These are phyloP conservation scores for Mormyrops attenuatus DNA, from an alignment of 2,797 vertebrate species.

Conservation along the genomic window DNA sequence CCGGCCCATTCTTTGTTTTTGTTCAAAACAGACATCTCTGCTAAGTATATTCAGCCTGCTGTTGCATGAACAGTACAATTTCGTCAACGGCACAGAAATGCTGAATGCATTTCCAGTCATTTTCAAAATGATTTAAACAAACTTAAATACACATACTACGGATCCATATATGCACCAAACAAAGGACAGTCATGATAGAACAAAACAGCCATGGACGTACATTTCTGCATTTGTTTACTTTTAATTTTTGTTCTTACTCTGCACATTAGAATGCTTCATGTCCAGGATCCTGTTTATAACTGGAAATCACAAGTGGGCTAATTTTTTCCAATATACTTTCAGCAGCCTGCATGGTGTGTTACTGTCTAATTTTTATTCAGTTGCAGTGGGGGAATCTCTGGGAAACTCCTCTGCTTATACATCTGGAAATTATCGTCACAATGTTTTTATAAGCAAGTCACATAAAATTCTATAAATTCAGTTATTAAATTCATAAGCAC, in stretches of 20 bases:
- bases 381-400: constrained; percentile 25
- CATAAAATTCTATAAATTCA: constrained; percentile 42
- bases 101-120: background rate
- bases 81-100: background rate
- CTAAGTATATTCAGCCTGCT: background rate
- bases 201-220: background rate
- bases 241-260: background rate
- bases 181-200: background rate
- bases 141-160: background rate
- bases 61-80: background rate
- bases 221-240: background rate
- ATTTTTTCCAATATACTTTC: background rate
- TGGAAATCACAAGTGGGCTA: background rate
- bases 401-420: constrained; percentile 36
- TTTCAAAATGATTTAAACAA: background rate
- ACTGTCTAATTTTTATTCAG: constrained; percentile 31
- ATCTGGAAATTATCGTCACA: constrained; percentile 41
- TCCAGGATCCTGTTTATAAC: background rate
- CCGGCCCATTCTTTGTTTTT: background rate
- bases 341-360: constrained; percentile 16
- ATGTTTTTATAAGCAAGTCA: constrained; percentile 43
- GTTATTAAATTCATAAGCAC: constrained; percentile 45
- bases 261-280: background rate
- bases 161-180: background rate
- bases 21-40: background rate